Percentiles rank a stretch among this genome's conserved stretches.
Evolutionary conservation across 2,888 invertebrate genomes (phyloP).

Genomic region (Ypsolopha sequella): DNA sequence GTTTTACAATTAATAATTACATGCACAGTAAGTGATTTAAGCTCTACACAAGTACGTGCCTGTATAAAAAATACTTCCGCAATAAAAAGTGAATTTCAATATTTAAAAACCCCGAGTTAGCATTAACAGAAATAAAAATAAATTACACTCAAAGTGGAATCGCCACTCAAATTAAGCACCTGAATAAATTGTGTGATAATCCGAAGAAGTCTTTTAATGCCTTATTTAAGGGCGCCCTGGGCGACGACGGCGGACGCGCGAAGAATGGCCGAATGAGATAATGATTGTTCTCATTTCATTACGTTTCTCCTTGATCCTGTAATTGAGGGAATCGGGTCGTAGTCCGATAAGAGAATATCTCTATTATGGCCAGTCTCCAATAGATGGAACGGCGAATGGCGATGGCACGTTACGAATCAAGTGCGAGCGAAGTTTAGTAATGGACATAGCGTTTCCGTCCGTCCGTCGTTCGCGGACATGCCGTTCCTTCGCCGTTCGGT

Average conservation of each 20-base stretch:
- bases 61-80: no score
- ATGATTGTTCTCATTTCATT: conserved; percentile 68
- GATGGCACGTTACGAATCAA: no score
- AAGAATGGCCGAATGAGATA: conserved; percentile 61
- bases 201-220: conserved; percentile 63
- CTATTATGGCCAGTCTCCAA: conserved; percentile 21
- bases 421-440: no score
- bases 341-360: conserved; percentile 55
- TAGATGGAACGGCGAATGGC: no score
- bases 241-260: conserved; percentile 37
- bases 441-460: no score
- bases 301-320: conserved; percentile 61
- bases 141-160: conserved; percentile 60
- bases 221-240: conserved; percentile 41
- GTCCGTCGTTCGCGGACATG: no score
- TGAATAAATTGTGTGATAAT: conserved; percentile 70
- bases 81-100: conserved; percentile 45
- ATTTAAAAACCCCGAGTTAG: conserved; percentile 35
- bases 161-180: conserved; percentile 68
- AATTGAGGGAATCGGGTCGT: conserved; percentile 65
- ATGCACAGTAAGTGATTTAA: no score
- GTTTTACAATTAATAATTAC: no score
- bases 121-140: conserved; percentile 66
- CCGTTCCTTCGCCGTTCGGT: no score
- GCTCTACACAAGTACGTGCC: no score